phyloP scores from a whole-genome alignment of 2,797 vertebrate genomes.

The Neolamprologus multifasciatus region DNA sequence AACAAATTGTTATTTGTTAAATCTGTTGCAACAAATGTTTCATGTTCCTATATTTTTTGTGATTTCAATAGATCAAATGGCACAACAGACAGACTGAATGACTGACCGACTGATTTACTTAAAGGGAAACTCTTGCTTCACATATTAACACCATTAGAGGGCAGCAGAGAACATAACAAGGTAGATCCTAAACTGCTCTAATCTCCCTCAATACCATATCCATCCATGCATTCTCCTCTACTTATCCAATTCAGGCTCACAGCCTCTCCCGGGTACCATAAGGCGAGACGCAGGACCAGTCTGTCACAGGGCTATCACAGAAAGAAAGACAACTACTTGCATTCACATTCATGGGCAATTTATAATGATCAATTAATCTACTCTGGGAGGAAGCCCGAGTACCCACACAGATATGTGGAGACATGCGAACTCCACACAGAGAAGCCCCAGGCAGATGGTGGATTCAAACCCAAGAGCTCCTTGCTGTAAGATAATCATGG shows the following conservation, averaged over 20 bases:
- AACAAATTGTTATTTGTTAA: background rate
- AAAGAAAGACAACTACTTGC: background rate
- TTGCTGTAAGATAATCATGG: background rate
- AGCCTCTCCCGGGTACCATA: background rate
- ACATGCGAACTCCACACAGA: background rate
- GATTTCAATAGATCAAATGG: background rate
- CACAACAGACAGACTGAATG: background rate
- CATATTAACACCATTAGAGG: slow-evolving; percentile 12
- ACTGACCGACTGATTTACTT: background rate
- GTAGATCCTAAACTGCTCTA: background rate
- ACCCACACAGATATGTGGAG: fast-evolving
- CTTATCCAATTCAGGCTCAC: background rate
- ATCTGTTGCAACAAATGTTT: background rate
- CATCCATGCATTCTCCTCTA: background rate
- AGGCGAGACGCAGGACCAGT: fast-evolving
- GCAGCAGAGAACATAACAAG: background rate
- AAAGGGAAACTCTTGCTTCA: background rate
- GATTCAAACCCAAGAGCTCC: background rate
- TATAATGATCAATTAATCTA: background rate
- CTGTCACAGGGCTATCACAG: background rate
- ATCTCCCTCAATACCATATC: fast-evolving
- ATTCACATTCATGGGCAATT: background rate
- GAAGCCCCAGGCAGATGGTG: background rate
- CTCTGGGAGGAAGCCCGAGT: background rate
- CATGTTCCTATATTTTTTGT: background rate